Conservation (phyloP, 2,113 vertebrate species). For the Neomonachus schauinslandi region DNA sequence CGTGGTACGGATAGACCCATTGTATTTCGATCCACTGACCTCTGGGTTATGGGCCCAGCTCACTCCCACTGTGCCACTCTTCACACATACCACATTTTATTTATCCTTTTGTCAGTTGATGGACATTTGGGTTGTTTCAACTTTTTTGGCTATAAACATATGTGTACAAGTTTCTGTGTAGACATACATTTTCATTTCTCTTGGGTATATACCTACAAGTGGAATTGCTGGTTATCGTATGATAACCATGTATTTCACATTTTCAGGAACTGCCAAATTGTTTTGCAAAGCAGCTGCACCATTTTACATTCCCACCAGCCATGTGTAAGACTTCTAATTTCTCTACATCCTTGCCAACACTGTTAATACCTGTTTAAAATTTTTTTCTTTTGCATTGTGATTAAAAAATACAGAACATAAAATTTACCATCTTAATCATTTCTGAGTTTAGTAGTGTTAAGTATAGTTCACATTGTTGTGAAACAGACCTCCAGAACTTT, state of each 20-base stretch:
- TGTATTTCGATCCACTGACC: background rate
- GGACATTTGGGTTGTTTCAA: background rate
- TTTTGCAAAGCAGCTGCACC: background rate
- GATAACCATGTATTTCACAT: background rate
- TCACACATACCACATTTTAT: background rate
- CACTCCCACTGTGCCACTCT: background rate
- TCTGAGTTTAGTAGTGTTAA: background rate
- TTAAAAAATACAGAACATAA: background rate
- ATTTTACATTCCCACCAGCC: background rate
- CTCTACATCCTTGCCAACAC: background rate
- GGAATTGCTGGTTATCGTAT: background rate
- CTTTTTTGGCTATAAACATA: background rate
- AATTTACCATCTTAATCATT: background rate
- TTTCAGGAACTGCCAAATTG: background rate
- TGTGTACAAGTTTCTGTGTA: background rate
- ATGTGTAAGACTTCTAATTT: background rate
- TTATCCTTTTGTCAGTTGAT: background rate
- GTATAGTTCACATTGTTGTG: background rate
- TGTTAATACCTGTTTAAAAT: background rate
- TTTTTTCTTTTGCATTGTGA: background rate
- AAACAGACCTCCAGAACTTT: background rate
- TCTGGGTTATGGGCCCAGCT: background rate
- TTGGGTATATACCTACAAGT: background rate
- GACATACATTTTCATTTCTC: background rate
- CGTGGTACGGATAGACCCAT: background rate